Percentiles rank a stretch among this genome's conserved stretches.
Conservation (phyloP, 1,140 invertebrate genomes). For the Drosophila rhopaloa region DNA sequence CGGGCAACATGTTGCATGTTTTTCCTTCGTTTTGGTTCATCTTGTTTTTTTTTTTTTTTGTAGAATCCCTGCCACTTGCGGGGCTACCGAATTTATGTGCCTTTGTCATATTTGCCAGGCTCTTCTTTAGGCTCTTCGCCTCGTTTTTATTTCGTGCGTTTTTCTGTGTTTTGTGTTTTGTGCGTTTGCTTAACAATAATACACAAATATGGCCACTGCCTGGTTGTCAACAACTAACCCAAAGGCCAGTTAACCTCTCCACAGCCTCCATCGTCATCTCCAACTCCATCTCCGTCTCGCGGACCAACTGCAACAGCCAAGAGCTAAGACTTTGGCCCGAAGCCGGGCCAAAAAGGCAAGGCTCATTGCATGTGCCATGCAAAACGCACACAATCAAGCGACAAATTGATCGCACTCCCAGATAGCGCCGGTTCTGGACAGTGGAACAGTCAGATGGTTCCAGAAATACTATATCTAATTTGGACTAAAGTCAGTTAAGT, state of each 20-base stretch:
- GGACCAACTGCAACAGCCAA: constrained; percentile 16
- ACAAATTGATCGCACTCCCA: constrained; percentile 78
- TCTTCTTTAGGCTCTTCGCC: constrained; percentile 21
- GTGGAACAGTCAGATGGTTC: constrained; percentile 6
- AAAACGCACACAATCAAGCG: constrained; percentile 79
- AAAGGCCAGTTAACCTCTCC: constrained; percentile 48
- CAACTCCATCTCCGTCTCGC: constrained; percentile 12
- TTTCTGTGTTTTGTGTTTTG: constrained; percentile 11
- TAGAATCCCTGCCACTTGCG: constrained; percentile 35
- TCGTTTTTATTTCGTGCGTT: constrained; percentile 14
- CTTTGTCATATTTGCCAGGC: constrained; percentile 78
- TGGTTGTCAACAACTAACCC: constrained; percentile 76
- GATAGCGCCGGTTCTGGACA: constrained; percentile 56
- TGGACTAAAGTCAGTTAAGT: too few relatives aligned
- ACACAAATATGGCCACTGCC: constrained; percentile 79
- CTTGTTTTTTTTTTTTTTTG: constrained; percentile 6
- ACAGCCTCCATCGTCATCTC: constrained; percentile 11
- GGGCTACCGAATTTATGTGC: constrained; percentile 80
- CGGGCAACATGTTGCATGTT: constrained; percentile 63
- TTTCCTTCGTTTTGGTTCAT: constrained; percentile 52
- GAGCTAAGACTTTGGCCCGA: constrained; percentile 3
- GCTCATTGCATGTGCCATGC: constrained; percentile 65
- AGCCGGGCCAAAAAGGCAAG: constrained; percentile 45
- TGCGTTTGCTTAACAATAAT: constrained; percentile 67
- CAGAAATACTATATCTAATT: not conserved